These are phyloP conservation scores for Gortyna flavago DNA, from an alignment of 2,888 invertebrate genomes.

Conservation along the genomic window DNA sequence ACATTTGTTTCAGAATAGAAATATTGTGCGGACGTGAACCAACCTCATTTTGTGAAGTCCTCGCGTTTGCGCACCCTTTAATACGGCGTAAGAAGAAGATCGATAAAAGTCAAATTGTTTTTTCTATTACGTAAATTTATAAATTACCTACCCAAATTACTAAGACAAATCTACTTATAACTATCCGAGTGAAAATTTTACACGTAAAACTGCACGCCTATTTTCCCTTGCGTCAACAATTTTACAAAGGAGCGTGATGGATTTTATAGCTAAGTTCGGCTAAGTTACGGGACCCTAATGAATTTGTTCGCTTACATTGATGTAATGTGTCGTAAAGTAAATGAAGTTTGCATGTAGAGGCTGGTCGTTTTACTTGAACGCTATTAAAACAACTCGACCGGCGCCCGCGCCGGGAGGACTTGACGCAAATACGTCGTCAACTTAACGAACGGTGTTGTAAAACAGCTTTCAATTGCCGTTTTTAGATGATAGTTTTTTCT, in stretches of 20 bases:
- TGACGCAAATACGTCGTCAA: constrained; percentile 71
- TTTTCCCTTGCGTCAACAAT: constrained; percentile 38
- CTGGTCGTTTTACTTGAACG: constrained; percentile 70
- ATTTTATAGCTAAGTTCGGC: constrained; percentile 53
- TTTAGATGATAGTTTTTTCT: constrained; percentile 55
- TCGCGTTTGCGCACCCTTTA: constrained; percentile 34
- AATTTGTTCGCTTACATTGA: constrained; percentile 61
- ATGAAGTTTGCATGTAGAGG: constrained; percentile 71
- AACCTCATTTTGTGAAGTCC: constrained; percentile 56
- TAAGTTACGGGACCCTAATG: constrained; percentile 51
- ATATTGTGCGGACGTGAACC: constrained; percentile 66
- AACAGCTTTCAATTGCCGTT: constrained; percentile 60
- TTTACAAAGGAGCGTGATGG: constrained; percentile 47
- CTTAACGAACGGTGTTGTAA: constrained; percentile 73
- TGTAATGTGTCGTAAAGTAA: constrained; percentile 70
- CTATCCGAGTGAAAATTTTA: constrained; percentile 13
- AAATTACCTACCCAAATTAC: background rate
- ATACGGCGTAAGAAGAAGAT: background rate
- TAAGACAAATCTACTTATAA: background rate
- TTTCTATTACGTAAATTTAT: background rate
- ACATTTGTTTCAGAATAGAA: constrained; percentile 68
- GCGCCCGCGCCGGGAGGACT: constrained; percentile 43
- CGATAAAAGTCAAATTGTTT: background rate
- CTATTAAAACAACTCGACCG: constrained; percentile 75
- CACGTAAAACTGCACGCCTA: constrained; percentile 16